Conservation (phyloP, 2,888 invertebrate species). For the Drosophila rubida region DNA sequence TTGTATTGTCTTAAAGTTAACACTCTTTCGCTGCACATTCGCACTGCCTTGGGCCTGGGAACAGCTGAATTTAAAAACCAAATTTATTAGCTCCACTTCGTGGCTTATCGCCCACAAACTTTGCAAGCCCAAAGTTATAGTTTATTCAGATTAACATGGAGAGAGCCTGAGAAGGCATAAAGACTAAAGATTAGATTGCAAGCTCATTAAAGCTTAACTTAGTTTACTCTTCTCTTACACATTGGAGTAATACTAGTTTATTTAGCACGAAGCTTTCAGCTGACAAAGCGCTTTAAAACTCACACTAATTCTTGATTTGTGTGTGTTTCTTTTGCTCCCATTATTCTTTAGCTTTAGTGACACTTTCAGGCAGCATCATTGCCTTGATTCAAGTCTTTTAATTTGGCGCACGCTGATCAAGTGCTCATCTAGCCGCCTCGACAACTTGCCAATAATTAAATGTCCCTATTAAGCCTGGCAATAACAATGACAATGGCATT, state of each 20-base stretch:
- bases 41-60: neutral
- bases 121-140: neutral
- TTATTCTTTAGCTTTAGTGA: neutral
- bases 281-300: no score
- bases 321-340: no score
- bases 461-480: slow-evolving; percentile 46
- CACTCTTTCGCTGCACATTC: slow-evolving; percentile 5
- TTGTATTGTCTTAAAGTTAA: slow-evolving; percentile 18
- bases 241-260: no score
- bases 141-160: neutral
- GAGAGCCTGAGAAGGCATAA: neutral
- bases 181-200: no score
- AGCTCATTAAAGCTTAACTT: neutral
- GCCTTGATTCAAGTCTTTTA: slow-evolving; percentile 11
- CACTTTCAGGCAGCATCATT: slow-evolving; percentile 13
- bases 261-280: neutral
- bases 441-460: slow-evolving; percentile 49
- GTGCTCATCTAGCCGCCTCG: slow-evolving; percentile 26
- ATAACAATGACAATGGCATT: slow-evolving; percentile 33
- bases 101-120: neutral
- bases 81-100: neutral
- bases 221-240: no score
- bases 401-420: slow-evolving; percentile 38
- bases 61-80: neutral
- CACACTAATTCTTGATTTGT: no score